Evolutionary conservation across 2,888 invertebrate genomes (phyloP), one percentile per base, ranked within the genome.

Genomic region (Cheilosia soror): DNA sequence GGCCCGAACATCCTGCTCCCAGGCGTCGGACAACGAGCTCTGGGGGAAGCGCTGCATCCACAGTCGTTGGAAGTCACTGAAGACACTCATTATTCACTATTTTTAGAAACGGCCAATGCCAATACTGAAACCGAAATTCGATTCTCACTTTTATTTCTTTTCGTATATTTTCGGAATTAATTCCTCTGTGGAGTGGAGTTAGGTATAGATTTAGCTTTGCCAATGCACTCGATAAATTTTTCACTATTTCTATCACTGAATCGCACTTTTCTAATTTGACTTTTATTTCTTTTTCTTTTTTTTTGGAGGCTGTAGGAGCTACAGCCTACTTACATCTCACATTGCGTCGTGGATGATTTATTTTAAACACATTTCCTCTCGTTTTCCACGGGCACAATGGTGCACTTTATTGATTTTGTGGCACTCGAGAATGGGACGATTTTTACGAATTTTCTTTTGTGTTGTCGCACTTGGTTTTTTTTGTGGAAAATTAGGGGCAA

Each of bases 1-100:
- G 89, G 96, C 96, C 91, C 97, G 95, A 91, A 97, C 97, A 94
- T 97, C 97, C 93, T 97, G 97, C 93, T 97, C 97, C 97, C 97
- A 97, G 92, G 97, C 97, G 91, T 96, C 96, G 92, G 97, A 97
- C 89, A 97, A 94, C 89, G 96, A 96, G 93, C 96, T 97, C 91
- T 97, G 97, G 89, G 97, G 97, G 94, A 97, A 97, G 91, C 97
- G 94, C 94, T 97, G 96, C 93, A 95, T 95, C 97, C 97, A 97
- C 93, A 97, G 96, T 92, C 96, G 96, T 93, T 97, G 96, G 93
- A 97, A 97, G 94, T 97, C 97, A 91, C 96, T 96, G 93, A 96
- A 97, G 91, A 97, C 97, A 94, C 97, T 97, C 97, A 96, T 96
- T 80, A 15, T 44, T 73, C 37, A 77, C 85, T 85, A 85, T 81